phyloP scores from a whole-genome alignment of 2,888 invertebrate species.

The Pachymerium ferrugineum region DNA sequence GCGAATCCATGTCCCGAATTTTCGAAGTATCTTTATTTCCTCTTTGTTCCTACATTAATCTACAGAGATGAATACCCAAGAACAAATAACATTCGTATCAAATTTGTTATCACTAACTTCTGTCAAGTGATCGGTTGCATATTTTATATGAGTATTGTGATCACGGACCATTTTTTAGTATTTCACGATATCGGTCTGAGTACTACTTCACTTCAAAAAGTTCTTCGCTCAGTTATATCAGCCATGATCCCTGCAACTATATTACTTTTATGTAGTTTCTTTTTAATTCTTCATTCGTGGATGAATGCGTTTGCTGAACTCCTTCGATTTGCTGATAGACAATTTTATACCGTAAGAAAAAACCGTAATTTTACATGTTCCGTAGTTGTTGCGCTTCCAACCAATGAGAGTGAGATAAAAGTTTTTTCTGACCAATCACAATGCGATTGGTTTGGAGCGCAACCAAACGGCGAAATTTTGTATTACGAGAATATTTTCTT shows the following conservation, averaged over 20 bases:
- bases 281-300: slow-evolving; percentile 83
- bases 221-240: slow-evolving; percentile 59
- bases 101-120: slow-evolving; percentile 62
- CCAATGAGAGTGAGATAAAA: no score
- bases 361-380: not conserved
- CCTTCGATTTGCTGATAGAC: slow-evolving; percentile 76
- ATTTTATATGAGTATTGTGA: slow-evolving; percentile 72
- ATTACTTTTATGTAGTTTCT: slow-evolving; percentile 69
- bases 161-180: slow-evolving; percentile 66
- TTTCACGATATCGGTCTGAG: slow-evolving; percentile 59
- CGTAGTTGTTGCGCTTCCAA: no score
- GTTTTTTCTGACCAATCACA: no score
- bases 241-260: slow-evolving; percentile 69
- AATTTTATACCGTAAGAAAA: slow-evolving; percentile 63
- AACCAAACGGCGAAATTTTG: no score
- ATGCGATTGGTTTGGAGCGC: no score
- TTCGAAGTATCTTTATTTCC: not conserved
- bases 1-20: not conserved
- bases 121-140: slow-evolving; percentile 72
- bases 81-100: slow-evolving; percentile 60
- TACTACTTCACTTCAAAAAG: slow-evolving; percentile 45
- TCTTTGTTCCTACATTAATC: not conserved
- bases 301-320: slow-evolving; percentile 86
- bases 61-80: not conserved
- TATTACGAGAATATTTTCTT: no score